Conservation (phyloP, 2,888 invertebrate genomes). For the Drosophila meridionalis region DNA sequence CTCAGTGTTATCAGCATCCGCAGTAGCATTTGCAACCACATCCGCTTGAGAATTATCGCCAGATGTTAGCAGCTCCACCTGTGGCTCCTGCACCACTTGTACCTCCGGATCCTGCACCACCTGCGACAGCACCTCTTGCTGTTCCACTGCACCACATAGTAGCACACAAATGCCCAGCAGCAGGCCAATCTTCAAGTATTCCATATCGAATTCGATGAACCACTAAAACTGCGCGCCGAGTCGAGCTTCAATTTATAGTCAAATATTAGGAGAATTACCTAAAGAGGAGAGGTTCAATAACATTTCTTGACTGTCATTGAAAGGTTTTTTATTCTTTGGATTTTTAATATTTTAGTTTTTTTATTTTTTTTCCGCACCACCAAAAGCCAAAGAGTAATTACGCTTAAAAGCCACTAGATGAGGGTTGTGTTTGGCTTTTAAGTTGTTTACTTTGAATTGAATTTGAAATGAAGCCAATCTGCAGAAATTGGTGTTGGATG, state of each 20-base stretch:
- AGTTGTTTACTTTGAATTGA: slow-evolving; percentile 56
- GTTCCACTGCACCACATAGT: slow-evolving; percentile 24
- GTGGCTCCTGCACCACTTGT: background rate
- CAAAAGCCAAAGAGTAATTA: slow-evolving; percentile 53
- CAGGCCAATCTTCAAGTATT: slow-evolving; percentile 37
- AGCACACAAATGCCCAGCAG: slow-evolving; percentile 35
- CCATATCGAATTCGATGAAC: slow-evolving; percentile 46
- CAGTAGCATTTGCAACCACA: background rate
- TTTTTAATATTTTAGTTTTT: background rate
- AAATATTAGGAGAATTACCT: slow-evolving; percentile 17
- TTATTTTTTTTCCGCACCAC: slow-evolving; percentile 22
- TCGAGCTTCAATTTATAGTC: slow-evolving; percentile 63
- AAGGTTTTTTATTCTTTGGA: slow-evolving; percentile 3
- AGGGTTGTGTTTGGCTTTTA: slow-evolving; percentile 20
- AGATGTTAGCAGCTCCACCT: slow-evolving; percentile 21
- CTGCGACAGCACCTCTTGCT: slow-evolving; percentile 7
- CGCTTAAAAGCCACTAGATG: slow-evolving; percentile 13
- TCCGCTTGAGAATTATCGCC: slow-evolving; percentile 55
- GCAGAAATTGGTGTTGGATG: slow-evolving; percentile 21
- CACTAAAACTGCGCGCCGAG: slow-evolving; percentile 47
- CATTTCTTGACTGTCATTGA: slow-evolving; percentile 64
- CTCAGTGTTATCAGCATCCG: background rate
- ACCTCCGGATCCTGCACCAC: slow-evolving; percentile 4
- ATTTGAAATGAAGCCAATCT: slow-evolving; percentile 64
- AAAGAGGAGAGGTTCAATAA: slow-evolving; percentile 48